Percentiles rank a stretch among this genome's conserved stretches.
Conservation (phyloP, 2,113 vertebrate genomes). For the Trichechus manatus region DNA sequence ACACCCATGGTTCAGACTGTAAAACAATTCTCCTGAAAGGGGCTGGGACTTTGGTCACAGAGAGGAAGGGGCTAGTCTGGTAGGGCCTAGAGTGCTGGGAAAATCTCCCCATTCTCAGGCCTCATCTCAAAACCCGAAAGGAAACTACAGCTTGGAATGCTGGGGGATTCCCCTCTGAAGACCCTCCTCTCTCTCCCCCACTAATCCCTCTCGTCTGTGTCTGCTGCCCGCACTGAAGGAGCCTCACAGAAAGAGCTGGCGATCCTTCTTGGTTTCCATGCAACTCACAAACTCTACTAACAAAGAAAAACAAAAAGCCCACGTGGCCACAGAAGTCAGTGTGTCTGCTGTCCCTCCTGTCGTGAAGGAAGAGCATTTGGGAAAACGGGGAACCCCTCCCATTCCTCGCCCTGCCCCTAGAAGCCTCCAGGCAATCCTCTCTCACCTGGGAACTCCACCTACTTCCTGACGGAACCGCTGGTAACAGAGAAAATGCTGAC, state of each 20-base stretch:
- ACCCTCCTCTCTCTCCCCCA: too few species aligned
- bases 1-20: rapidly evolving
- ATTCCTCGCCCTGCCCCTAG: background rate
- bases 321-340: background rate
- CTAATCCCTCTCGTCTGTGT: background rate
- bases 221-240: background rate
- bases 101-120: background rate
- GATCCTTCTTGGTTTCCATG: background rate
- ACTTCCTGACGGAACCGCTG: background rate
- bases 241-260: background rate
- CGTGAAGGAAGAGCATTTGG: background rate
- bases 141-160: background rate
- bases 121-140: background rate
- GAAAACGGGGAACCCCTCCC: background rate
- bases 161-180: background rate
- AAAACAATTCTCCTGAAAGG: background rate
- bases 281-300: background rate
- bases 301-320: background rate
- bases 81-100: background rate
- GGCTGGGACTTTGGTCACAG: background rate
- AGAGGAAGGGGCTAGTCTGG: background rate
- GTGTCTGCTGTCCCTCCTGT: background rate
- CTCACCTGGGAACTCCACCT: background rate
- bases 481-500: background rate
- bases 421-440: background rate